These are phyloP conservation scores for Caenorhabditis macrosperma DNA, from an alignment of 2,888 invertebrate genomes.

Conservation along the genomic window DNA sequence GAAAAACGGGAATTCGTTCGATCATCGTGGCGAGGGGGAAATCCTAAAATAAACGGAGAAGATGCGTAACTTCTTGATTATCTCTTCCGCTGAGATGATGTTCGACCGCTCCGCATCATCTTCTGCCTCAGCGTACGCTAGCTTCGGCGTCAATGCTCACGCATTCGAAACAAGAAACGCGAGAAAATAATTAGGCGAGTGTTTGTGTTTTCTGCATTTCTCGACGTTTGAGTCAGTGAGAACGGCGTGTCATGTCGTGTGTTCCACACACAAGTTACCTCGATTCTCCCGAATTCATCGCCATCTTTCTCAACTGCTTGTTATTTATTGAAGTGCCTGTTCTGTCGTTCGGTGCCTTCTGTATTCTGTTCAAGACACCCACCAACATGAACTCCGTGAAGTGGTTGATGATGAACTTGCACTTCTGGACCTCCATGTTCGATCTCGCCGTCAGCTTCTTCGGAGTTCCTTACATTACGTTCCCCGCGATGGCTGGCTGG, in stretches of 20 bases:
- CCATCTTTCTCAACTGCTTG: background rate
- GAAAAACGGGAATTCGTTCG: no score
- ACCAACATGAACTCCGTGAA: background rate
- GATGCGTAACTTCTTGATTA: no score
- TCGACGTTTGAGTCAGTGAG: background rate
- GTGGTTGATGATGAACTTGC: background rate
- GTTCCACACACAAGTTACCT: background rate
- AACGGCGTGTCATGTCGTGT: background rate
- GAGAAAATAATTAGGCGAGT: background rate
- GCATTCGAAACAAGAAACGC: background rate
- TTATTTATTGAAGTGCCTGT: background rate
- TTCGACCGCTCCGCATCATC: background rate
- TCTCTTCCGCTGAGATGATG: no score
- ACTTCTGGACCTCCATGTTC: constrained; percentile 3
- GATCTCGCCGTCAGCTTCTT: background rate
- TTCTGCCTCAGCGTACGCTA: background rate
- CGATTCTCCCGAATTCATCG: background rate
- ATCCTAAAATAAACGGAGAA: no score
- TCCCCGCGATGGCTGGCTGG: background rate
- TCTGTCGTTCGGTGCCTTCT: background rate
- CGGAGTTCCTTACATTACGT: background rate
- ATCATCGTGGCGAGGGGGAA: no score
- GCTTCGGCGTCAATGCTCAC: background rate
- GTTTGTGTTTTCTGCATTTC: background rate
- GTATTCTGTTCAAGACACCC: background rate